Conservation (phyloP, 2,888 invertebrate genomes). For the Diachrysia chrysitis region DNA sequence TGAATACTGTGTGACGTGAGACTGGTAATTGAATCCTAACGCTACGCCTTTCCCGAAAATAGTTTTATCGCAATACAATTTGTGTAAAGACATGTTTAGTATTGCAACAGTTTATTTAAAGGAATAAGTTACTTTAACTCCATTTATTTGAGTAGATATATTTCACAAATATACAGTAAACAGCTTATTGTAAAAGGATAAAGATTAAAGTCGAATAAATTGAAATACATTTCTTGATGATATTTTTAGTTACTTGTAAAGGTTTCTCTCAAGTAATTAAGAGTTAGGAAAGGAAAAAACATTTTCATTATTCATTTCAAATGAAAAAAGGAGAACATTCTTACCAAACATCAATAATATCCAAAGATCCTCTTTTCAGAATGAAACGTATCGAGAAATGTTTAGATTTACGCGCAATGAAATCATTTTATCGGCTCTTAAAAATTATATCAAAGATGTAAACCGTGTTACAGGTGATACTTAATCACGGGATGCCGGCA, state of each 20-base stretch:
- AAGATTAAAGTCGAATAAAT: too few relatives aligned
- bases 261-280: too few relatives aligned
- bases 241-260: too few relatives aligned
- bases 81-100: slow-evolving; percentile 16
- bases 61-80: slow-evolving; percentile 26
- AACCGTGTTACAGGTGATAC: slow-evolving; percentile 64
- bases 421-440: slow-evolving; percentile 64
- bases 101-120: slow-evolving; percentile 13
- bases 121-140: neutral
- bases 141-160: too few relatives aligned
- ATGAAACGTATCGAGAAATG: slow-evolving; percentile 33
- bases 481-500: slow-evolving; percentile 67
- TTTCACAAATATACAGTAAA: neutral
- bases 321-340: neutral
- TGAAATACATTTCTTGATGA: too few relatives aligned
- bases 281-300: neutral
- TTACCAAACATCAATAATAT: neutral
- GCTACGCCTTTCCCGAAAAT: slow-evolving; percentile 16
- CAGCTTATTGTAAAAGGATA: neutral
- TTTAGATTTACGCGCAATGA: slow-evolving; percentile 44
- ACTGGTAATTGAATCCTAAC: slow-evolving; percentile 42
- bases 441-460: slow-evolving; percentile 66
- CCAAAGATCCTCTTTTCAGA: slow-evolving; percentile 23
- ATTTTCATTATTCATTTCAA: neutral
- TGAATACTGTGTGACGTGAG: slow-evolving; percentile 44